These are phyloP conservation scores for Drosophila atripex DNA, from an alignment of 2,888 invertebrate species.

Conservation along the genomic window DNA sequence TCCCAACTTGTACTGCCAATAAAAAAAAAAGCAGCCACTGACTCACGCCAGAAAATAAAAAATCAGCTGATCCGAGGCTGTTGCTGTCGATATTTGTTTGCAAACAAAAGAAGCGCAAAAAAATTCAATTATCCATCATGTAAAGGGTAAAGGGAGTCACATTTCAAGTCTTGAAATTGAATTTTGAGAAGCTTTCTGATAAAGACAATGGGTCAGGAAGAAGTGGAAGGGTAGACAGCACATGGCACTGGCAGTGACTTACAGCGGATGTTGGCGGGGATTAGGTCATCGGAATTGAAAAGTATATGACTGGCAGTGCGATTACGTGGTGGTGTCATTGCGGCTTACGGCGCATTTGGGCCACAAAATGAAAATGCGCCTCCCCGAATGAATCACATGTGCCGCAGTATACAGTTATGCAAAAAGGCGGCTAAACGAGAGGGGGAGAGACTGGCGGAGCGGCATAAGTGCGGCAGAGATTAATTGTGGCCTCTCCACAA, in stretches of 20 bases:
- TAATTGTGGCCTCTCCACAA: slow-evolving; percentile 3
- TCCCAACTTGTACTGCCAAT: no score
- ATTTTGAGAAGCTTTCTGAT: slow-evolving; percentile 21
- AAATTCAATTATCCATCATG: slow-evolving; percentile 35
- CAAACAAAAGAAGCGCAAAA: slow-evolving; percentile 58
- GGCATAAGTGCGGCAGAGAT: slow-evolving; percentile 5
- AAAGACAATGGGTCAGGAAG: slow-evolving; percentile 7
- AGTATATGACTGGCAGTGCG: slow-evolving; percentile 14
- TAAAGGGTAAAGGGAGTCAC: slow-evolving; percentile 2
- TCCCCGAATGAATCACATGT: slow-evolving; percentile 30
- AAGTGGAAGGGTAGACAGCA: neutral
- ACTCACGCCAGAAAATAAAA: slow-evolving; percentile 22
- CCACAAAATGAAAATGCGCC: slow-evolving; percentile 25
- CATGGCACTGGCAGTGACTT: slow-evolving; percentile 16
- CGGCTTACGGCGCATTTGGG: slow-evolving; percentile 19
- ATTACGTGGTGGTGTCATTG: slow-evolving; percentile 12
- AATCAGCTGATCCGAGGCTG: slow-evolving; percentile 47
- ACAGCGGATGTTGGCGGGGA: slow-evolving; percentile 34
- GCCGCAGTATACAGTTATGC: slow-evolving; percentile 10
- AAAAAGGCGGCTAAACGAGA: slow-evolving; percentile 10
- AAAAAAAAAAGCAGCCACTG: neutral
- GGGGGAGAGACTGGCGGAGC: neutral
- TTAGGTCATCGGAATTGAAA: slow-evolving; percentile 41
- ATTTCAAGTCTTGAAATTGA: slow-evolving; percentile 25
- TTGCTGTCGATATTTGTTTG: slow-evolving; percentile 62